Evolutionary conservation across 2,888 invertebrate genomes (phyloP).

Genomic region (Ormia ochracea): DNA sequence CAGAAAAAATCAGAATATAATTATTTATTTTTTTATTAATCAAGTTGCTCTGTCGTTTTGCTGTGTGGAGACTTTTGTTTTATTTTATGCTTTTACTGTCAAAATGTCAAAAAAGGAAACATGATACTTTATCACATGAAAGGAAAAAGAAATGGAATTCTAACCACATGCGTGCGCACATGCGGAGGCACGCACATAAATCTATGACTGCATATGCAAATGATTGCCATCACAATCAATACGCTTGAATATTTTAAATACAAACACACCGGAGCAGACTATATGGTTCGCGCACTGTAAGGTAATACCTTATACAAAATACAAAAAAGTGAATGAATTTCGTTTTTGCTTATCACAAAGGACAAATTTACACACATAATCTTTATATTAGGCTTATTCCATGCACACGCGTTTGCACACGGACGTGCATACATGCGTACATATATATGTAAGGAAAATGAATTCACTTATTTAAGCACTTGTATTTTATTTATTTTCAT

Average conservation of each 20-base stretch:
- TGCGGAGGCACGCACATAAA: neutral
- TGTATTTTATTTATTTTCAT: too few species aligned
- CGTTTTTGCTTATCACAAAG: too few species aligned
- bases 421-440: too few species aligned
- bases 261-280: neutral
- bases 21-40: constrained; percentile 29
- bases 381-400: too few species aligned
- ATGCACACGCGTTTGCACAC: too few species aligned
- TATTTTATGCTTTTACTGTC: constrained; percentile 49
- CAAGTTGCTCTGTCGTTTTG: constrained; percentile 5
- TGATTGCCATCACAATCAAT: constrained; percentile 9
- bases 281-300: neutral
- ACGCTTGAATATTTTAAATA: constrained; percentile 22
- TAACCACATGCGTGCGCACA: too few species aligned
- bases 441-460: too few species aligned
- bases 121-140: constrained; percentile 52
- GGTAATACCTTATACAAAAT: too few species aligned
- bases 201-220: neutral
- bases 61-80: constrained; percentile 8
- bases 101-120: constrained; percentile 57
- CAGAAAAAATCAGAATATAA: constrained; percentile 24
- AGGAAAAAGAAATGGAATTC: neutral
- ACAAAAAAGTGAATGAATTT: too few species aligned
- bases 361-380: too few species aligned
- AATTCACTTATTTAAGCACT: too few species aligned